Conservation (phyloP, 1,140 invertebrate genomes). For the Pseudomyrmex sp. region DNA sequence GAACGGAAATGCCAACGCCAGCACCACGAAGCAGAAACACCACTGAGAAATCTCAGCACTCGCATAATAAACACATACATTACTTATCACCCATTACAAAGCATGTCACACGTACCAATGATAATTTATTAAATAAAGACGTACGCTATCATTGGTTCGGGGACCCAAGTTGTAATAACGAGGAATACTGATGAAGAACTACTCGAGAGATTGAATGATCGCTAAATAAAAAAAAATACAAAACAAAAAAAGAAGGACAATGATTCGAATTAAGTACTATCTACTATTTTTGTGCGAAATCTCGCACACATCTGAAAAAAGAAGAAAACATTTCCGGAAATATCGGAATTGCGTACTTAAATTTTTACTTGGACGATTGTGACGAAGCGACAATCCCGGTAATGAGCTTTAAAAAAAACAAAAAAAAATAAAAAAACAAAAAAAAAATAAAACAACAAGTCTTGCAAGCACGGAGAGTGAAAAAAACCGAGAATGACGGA, state of each 20-base stretch:
- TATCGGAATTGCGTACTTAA: background rate
- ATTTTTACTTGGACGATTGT: background rate
- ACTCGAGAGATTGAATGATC: background rate
- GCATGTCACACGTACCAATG: constrained; percentile 33
- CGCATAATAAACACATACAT: constrained; percentile 19
- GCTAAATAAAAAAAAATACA: too few relatives aligned
- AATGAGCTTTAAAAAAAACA: background rate
- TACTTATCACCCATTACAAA: background rate
- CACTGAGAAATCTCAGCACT: constrained; percentile 17
- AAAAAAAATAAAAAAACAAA: background rate
- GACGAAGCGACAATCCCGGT: background rate
- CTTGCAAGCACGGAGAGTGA: background rate
- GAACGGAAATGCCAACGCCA: constrained; percentile 51
- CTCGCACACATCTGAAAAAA: background rate
- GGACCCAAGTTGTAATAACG: constrained; percentile 2
- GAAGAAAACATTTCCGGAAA: background rate
- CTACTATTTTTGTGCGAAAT: background rate
- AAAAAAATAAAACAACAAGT: background rate
- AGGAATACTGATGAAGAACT: too few relatives aligned
- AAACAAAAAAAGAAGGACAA: background rate
- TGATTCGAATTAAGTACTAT: background rate
- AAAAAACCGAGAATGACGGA: background rate
- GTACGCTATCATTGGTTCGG: constrained; percentile 14
- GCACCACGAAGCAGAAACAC: constrained; percentile 14
- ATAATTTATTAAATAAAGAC: constrained; percentile 39